phyloP scores from a whole-genome alignment of 2,888 invertebrate genomes.

The Anaspis maculata region DNA sequence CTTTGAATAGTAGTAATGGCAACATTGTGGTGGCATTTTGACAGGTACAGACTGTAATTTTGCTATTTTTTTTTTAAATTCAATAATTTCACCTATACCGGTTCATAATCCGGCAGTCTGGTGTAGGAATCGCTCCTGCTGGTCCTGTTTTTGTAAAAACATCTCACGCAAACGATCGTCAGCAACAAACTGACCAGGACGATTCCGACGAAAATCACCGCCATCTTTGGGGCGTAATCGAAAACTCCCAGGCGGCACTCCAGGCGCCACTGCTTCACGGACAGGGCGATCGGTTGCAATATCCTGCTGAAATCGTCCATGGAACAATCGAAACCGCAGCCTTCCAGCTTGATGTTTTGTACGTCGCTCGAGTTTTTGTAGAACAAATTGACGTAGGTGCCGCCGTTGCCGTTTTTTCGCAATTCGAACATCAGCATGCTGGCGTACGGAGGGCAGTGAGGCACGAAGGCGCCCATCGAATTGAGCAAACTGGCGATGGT shows the following conservation, averaged over 20 bases:
- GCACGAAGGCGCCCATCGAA: slow-evolving; percentile 59
- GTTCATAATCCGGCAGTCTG: too few species aligned
- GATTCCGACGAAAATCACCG: too few species aligned
- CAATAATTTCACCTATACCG: too few species aligned
- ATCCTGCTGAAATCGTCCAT: slow-evolving; percentile 49
- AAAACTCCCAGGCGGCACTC: slow-evolving; percentile 56
- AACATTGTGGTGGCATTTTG: too few species aligned
- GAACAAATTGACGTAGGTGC: slow-evolving; percentile 37
- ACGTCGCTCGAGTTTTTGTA: slow-evolving; percentile 65
- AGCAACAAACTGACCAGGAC: too few species aligned
- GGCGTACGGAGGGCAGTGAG: slow-evolving; percentile 60
- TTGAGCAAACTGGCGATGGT: slow-evolving; percentile 69
- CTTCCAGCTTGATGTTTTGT: slow-evolving; percentile 50
- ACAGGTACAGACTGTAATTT: too few species aligned
- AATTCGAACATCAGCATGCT: slow-evolving; percentile 67
- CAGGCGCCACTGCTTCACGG: slow-evolving; percentile 53
- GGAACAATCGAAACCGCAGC: slow-evolving; percentile 58
- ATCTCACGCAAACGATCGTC: too few species aligned
- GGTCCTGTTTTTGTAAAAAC: too few species aligned
- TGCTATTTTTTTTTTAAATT: too few species aligned
- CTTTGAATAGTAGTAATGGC: too few species aligned
- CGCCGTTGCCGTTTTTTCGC: slow-evolving; percentile 35
- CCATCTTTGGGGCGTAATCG: too few species aligned
- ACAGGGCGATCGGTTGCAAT: slow-evolving; percentile 50
- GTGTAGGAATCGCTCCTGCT: too few species aligned